Conservation (phyloP, 2,888 invertebrate genomes). For the Trachelus stipa region DNA sequence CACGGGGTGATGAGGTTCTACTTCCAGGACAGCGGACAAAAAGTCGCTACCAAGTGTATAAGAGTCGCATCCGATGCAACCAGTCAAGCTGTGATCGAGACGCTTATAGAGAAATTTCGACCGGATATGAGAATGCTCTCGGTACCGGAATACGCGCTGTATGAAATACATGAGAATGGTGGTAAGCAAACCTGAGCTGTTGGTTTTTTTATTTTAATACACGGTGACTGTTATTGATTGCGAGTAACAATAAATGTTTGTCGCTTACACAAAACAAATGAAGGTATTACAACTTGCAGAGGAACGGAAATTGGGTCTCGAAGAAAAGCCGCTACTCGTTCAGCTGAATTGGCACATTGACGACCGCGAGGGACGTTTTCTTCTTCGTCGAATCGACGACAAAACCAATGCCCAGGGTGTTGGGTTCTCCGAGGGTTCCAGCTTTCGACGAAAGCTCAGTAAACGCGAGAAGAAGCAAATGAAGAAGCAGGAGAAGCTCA, state of each 20-base stretch:
- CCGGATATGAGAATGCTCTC: slow-evolving; percentile 98
- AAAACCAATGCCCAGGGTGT: slow-evolving; percentile 78
- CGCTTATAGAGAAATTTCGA: slow-evolving; percentile 98
- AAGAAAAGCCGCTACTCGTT: slow-evolving; percentile 95
- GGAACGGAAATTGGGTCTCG: slow-evolving; percentile 88
- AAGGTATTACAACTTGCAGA: slow-evolving; percentile 68
- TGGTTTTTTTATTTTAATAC: neutral
- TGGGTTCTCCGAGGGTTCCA: slow-evolving; percentile 80
- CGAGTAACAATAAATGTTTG: neutral
- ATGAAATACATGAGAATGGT: slow-evolving; percentile 81
- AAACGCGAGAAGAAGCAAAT: slow-evolving; percentile 98
- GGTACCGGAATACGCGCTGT: slow-evolving; percentile 75
- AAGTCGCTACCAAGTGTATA: slow-evolving; percentile 99
- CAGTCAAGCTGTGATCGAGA: slow-evolving; percentile 95
- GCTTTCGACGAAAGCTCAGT: slow-evolving; percentile 93
- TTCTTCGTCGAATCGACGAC: slow-evolving; percentile 89
- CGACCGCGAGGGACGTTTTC: slow-evolving; percentile 96
- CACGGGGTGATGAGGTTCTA: slow-evolving; percentile 99
- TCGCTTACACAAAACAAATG: neutral
- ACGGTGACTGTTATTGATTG: neutral
- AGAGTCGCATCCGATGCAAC: slow-evolving; percentile 97
- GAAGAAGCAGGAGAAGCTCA: slow-evolving; percentile 92
- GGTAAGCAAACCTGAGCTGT: slow-evolving; percentile 62
- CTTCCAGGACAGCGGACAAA: slow-evolving; percentile 98
- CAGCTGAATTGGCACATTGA: slow-evolving; percentile 99